Evolutionary conservation across 37 sponge, comb jelly and placozoan genomes (phyloP).

Genomic region (Chondrosia reniformis): DNA sequence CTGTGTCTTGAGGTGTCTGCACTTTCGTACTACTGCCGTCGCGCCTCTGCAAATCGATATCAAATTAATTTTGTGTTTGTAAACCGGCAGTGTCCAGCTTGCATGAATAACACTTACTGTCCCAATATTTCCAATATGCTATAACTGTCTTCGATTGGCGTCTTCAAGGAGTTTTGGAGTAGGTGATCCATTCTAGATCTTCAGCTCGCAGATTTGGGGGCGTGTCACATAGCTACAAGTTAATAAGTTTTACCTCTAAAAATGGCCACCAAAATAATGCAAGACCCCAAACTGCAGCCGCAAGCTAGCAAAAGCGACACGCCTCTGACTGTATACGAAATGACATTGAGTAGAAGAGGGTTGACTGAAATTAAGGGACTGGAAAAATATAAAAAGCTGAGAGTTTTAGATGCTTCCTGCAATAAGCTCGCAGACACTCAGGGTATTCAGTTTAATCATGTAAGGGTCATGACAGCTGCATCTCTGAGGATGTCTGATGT

Average conservation of each 20-base stretch:
- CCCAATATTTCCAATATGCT: constrained; percentile 8
- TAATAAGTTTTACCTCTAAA: too few species aligned
- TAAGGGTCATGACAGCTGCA: neutral
- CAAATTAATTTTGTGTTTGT: too few species aligned
- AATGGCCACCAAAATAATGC: neutral
- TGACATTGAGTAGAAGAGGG: neutral
- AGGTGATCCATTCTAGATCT: neutral
- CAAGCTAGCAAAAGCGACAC: neutral
- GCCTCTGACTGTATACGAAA: neutral
- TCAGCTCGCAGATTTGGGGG: neutral
- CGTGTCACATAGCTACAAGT: too few species aligned
- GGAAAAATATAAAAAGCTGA: constrained; percentile 3
- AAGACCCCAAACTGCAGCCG: neutral
- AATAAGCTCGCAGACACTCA: neutral
- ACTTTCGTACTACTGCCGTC: constrained; percentile 32
- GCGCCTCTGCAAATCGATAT: constrained; percentile 23
- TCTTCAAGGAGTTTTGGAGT: constrained; percentile 3
- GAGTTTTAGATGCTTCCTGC: constrained; percentile 9
- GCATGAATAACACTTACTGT: neutral
- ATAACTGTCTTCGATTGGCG: neutral
- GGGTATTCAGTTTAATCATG: neutral
- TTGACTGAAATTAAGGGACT: neutral
- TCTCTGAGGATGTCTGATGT: neutral
- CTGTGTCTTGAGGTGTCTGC: constrained; percentile 12
- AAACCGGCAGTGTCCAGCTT: neutral